Base-by-base conservation (phyloP, 2,797 vertebrate species). In the Lepus townsendii region DNA sequence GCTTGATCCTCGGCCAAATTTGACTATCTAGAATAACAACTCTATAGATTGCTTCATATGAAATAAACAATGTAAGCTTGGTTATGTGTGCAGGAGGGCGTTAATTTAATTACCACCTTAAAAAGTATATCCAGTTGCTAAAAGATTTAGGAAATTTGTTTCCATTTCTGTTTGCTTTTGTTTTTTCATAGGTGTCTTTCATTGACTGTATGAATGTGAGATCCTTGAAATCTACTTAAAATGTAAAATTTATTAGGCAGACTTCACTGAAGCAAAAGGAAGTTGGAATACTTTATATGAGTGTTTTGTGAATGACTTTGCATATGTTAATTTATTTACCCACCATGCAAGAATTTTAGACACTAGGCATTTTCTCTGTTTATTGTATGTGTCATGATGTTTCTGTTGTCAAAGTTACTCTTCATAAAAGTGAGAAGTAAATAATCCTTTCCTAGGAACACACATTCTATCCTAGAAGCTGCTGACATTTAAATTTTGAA, bases 401-500 rank as follows among this genome's bases (percentile, higher is more conserved):
- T 42, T 75, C 8, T 27, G 13, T 69, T 50, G 7, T 88, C n/a
- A 69, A 63, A 50, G 11, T 14, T 57, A 4, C 22, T 63, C 17
- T 87, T 27, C 3, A 16, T 32, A 42, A 65, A 54, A 24, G 11
- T 52, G 32, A 68, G 68, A 79, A 71, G 20, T 73, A 71, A 57
- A 71, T 75, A 42, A 19, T 62, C 30, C 1, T 76, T 57, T 47
- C 22, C n/a, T 62, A 12, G 76, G 54, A 88, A 27, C 68, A 26
- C 17, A 4, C 30, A 20, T 69, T 47, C 9, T 17, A 32, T 60
- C 6, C 12, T n/a, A 63, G 19, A 60, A 77, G 17, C 6, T 60
- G 87, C n/a, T 69, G 16, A 57, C 19, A 50, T 73, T 93, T 91
- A 65, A 73, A 90, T 79, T 8, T 20, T 17, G 83, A 91, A 91